phyloP scores from a whole-genome alignment of 2,113 vertebrate species.

The Ancistrus triradiatus region DNA sequence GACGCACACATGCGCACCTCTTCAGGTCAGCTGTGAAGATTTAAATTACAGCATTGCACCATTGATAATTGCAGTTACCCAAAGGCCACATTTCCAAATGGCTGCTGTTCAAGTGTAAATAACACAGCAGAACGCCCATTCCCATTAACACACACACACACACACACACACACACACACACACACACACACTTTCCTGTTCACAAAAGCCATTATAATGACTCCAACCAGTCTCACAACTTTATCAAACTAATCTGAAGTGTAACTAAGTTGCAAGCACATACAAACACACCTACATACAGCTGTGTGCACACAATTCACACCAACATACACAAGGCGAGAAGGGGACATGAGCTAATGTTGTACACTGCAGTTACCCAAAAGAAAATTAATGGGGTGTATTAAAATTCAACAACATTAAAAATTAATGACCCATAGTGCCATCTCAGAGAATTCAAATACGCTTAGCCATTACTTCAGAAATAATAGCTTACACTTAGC shows the following conservation, averaged over 20 bases:
- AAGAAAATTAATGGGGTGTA: no score
- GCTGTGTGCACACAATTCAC: no score
- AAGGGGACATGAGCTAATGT: no score
- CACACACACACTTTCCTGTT: neutral
- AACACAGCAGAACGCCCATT: conserved; percentile 1
- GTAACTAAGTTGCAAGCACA: neutral
- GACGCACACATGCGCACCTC: neutral
- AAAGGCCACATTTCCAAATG: conserved; percentile 24
- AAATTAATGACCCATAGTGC: neutral
- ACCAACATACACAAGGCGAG: neutral
- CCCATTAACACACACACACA: conserved; percentile 11
- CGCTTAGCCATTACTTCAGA: no score
- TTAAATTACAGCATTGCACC: neutral
- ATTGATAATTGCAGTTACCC: conserved; percentile 1
- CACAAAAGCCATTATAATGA: conserved; percentile 11
- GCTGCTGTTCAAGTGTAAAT: conserved; percentile 19
- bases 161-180: conserved; percentile 3
- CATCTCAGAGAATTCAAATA: no score
- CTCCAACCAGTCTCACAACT: conserved; percentile 10
- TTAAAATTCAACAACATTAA: neutral
- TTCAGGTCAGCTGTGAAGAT: neutral
- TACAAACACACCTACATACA: neutral
- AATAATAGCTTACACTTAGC: no score
- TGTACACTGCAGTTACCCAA: no score
- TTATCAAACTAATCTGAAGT: conserved; percentile 4